A percentile compares a stretch with the other conserved stretches of the same genome.
Conservation (phyloP, 64 coral and sea anemone genomes). For the Montipora capricornis region DNA sequence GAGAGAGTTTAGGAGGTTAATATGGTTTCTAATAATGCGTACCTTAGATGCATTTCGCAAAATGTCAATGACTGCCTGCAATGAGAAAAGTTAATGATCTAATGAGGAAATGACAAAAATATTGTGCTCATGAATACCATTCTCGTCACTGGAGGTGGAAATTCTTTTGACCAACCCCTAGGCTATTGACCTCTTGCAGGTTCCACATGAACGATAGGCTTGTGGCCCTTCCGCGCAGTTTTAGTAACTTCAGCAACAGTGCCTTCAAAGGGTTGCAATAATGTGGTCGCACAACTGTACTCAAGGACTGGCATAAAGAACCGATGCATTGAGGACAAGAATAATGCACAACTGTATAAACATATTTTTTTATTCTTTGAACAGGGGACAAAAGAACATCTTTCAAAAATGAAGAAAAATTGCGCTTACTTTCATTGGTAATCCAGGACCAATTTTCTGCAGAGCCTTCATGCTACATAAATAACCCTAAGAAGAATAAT, state of each 20-base stretch:
- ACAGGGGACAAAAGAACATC: background rate
- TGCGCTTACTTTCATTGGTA: conserved; percentile 54
- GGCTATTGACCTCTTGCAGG: too few species aligned
- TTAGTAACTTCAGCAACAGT: too few species aligned
- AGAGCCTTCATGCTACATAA: conserved; percentile 53
- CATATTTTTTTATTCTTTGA: background rate
- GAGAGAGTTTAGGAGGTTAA: background rate
- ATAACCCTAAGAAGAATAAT: conserved; percentile 47
- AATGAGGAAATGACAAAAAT: background rate
- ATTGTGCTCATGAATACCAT: too few species aligned
- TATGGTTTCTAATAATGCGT: background rate
- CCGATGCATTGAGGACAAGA: too few species aligned
- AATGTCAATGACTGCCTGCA: conserved; percentile 63
- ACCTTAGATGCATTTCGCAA: conserved; percentile 70
- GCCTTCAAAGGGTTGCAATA: too few species aligned
- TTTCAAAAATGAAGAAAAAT: background rate
- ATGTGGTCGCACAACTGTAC: too few species aligned
- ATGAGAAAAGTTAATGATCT: background rate
- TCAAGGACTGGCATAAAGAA: too few species aligned
- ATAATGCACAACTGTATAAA: too few species aligned
- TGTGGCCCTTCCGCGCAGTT: too few species aligned
- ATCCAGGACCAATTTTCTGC: conserved; percentile 49
- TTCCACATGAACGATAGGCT: too few species aligned
- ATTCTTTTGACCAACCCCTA: too few species aligned
- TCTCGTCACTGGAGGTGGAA: too few species aligned